These are phyloP conservation scores for Lydus trimaculatus DNA, from an alignment of 2,888 invertebrate genomes.

Conservation along the genomic window DNA sequence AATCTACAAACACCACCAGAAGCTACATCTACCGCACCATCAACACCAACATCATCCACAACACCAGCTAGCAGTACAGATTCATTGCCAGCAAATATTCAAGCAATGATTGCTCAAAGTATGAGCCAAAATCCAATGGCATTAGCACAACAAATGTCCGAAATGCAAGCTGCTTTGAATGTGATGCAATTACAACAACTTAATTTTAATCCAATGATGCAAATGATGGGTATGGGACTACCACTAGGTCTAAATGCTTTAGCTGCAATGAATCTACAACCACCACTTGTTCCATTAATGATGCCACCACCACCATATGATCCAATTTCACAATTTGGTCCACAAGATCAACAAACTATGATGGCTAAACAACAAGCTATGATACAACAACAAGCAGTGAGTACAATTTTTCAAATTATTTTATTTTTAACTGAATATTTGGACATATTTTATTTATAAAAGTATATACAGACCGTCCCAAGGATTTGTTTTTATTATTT, in stretches of 20 bases:
- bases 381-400: slow-evolving; percentile 71
- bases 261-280: slow-evolving; percentile 95
- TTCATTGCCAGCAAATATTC: slow-evolving; percentile 61
- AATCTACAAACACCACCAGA: slow-evolving; percentile 59
- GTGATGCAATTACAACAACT: slow-evolving; percentile 85
- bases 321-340: slow-evolving; percentile 68
- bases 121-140: slow-evolving; percentile 61
- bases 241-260: slow-evolving; percentile 82
- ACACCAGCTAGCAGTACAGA: slow-evolving; percentile 70
- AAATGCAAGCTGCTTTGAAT: slow-evolving; percentile 85
- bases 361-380: slow-evolving; percentile 76
- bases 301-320: slow-evolving; percentile 85
- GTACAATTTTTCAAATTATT: slow-evolving; percentile 34
- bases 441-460: not conserved
- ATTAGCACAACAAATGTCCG: slow-evolving; percentile 79
- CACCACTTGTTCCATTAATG: slow-evolving; percentile 89
- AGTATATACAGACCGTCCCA: not conserved
- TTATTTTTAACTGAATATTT: slow-evolving; percentile 4
- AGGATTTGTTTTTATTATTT: no score
- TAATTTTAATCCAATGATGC: slow-evolving; percentile 91
- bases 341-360: slow-evolving; percentile 62
- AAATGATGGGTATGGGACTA: slow-evolving; percentile 84
- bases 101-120: slow-evolving; percentile 61
- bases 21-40: slow-evolving; percentile 66
- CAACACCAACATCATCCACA: slow-evolving; percentile 68